Base-by-base conservation (phyloP, 2,113 vertebrate genomes). In the Mola mola region DNA sequence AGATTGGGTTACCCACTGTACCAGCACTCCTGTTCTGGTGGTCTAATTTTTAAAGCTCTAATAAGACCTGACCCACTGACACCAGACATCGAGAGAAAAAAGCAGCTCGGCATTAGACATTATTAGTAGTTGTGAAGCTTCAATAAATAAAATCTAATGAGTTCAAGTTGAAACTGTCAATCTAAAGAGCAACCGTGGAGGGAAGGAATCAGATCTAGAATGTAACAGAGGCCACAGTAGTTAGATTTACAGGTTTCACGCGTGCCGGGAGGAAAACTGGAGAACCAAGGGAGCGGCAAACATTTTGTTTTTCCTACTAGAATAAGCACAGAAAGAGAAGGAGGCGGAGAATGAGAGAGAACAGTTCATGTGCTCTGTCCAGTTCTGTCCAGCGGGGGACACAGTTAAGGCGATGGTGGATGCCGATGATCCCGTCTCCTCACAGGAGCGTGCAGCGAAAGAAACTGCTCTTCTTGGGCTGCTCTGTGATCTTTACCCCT, bases 381-480 rank as follows among this genome's bases (percentile, higher is more conserved):
- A 93, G 92, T 90, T 85, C 50, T 58, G 81, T 83, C 78, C 93
- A 91, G 92, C 72, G 77, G 73, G 60, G 87, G 87, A 84, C 83
- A 72, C 49, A 37, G 74, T 83, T 89, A 91, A 95, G 94, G 95
- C 93, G n/a, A 41, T 33, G 81, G 88, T 90, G 91, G 79, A 78
- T 81, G 76, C 64, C 12, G 15, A 69, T 9, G 1, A 41, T 55
- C 41, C 28, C 0, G 37, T 52, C 52, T 43, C 38, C 89, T 98
- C 94, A 99, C 93, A 98, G 94, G 63, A 99, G 94, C 51, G 76
- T 84, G 85, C 97, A 98, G 89, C 97, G 94, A 89, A 98, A 98
- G 90, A 98, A 95, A 84, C 93, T 95, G 94, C 88, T 96, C 90
- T 95, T 96, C 93, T 95, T 98, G 88, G 95, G 95, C 71, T 94